These are phyloP conservation scores for Drosophila saltans DNA, from an alignment of 1,140 invertebrate species.

Conservation along the genomic window DNA sequence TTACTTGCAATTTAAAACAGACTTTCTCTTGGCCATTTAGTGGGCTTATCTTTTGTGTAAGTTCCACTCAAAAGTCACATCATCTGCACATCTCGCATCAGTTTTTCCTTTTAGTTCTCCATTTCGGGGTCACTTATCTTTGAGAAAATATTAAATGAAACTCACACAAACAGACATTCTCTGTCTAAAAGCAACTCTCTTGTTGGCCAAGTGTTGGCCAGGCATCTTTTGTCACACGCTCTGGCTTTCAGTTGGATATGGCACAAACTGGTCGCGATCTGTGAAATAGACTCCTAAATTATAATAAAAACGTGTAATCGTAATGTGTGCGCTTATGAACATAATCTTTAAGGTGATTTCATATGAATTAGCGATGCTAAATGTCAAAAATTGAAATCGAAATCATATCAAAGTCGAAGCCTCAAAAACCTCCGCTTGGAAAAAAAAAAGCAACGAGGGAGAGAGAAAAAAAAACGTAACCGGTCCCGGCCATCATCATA, in stretches of 20 bases:
- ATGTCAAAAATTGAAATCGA: constrained; percentile 62
- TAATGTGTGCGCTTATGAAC: constrained; percentile 81
- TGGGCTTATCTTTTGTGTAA: neutral
- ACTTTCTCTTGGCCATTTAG: constrained; percentile 3
- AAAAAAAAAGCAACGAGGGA: no score
- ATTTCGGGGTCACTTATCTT: constrained; percentile 4
- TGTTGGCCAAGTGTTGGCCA: neutral
- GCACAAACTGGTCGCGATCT: constrained; percentile 7
- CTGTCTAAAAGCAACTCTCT: neutral
- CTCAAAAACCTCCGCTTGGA: constrained; percentile 33
- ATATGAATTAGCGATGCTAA: constrained; percentile 80
- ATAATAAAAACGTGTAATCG: constrained; percentile 83
- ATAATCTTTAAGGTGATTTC: constrained; percentile 79
- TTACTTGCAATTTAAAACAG: neutral
- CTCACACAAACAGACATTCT: neutral
- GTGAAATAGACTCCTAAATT: constrained; percentile 77
- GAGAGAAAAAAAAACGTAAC: constrained; percentile 20
- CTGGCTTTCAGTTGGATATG: neutral
- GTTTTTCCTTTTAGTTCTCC: constrained; percentile 7
- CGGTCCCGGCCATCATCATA: constrained; percentile 50
- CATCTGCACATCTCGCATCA: neutral
- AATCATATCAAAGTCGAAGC: constrained; percentile 63
- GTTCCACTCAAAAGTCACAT: neutral
- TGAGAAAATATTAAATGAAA: constrained; percentile 9
- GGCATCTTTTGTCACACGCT: constrained; percentile 6